A percentile compares a stretch with the other conserved stretches of the same genome.
Conservation (phyloP, 2,888 invertebrate species). For the Beris chalybata region DNA sequence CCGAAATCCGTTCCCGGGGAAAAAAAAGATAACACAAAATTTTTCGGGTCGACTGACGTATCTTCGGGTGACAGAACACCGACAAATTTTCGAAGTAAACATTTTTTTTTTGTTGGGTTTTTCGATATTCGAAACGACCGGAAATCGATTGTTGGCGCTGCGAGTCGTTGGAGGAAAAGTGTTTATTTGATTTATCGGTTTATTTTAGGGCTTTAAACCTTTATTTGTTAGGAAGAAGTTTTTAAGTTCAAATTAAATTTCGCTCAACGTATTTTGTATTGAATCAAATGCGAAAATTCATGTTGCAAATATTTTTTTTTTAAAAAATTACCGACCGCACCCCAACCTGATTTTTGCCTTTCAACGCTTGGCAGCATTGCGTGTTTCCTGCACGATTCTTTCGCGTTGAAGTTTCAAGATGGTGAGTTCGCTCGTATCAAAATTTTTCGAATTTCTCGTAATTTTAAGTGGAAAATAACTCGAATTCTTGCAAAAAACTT, state of each 20-base stretch:
- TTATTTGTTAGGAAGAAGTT: too few relatives aligned
- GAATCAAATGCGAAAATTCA: constrained; percentile 1
- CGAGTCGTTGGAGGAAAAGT: background rate
- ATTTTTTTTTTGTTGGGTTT: background rate
- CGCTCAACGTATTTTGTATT: too few relatives aligned
- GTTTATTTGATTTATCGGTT: too few relatives aligned
- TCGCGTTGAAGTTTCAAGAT: constrained; percentile 53
- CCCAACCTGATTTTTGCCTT: constrained; percentile 22
- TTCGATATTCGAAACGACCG: background rate
- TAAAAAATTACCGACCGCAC: constrained; percentile 5
- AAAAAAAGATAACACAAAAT: constrained; percentile 1
- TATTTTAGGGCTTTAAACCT: too few relatives aligned
- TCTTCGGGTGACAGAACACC: background rate
- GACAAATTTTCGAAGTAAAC: constrained; percentile 8
- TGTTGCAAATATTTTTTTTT: too few relatives aligned
- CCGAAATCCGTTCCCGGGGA: background rate
- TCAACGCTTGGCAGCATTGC: constrained; percentile 47
- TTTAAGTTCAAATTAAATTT: too few relatives aligned
- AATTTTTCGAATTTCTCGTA: background rate
- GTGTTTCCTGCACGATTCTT: constrained; percentile 55
- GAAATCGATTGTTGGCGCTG: background rate
- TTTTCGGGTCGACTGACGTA: background rate
- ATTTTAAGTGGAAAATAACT: background rate
- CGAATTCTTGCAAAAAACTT: background rate
- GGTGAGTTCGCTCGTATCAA: constrained; percentile 49